phyloP scores from a whole-genome alignment of 2,797 vertebrate genomes.

The Sebastes ruberrimus region DNA sequence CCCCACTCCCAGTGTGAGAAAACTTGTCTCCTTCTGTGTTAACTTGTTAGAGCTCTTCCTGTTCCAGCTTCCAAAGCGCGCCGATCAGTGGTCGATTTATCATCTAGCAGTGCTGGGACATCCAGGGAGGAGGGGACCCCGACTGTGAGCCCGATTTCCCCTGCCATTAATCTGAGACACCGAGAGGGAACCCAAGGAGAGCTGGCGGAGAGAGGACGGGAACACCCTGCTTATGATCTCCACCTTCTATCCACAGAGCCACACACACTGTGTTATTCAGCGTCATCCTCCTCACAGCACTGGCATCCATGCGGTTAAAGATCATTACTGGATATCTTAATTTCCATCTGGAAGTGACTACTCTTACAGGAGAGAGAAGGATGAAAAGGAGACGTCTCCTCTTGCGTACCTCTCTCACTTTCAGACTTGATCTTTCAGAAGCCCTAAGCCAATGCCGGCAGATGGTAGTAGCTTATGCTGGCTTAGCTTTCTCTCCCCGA shows the following conservation, averaged over 20 bases:
- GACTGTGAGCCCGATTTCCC: conserved; percentile 37
- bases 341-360: conserved; percentile 59
- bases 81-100: conserved; percentile 41
- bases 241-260: conserved; percentile 3
- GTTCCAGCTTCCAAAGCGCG: conserved; percentile 15
- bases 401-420: conserved; percentile 60
- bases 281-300: conserved; percentile 21
- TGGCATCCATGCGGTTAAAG: conserved; percentile 50
- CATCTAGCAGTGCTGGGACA: conserved; percentile 7
- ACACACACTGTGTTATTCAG: conserved; percentile 7
- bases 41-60: conserved; percentile 2
- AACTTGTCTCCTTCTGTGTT: background rate
- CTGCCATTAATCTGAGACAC: conserved; percentile 32
- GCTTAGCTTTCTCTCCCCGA: conserved; percentile 75
- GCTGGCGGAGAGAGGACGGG: conserved; percentile 1
- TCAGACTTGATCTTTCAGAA: conserved; percentile 72
- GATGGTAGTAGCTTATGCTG: conserved; percentile 78
- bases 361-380: conserved; percentile 12
- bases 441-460: conserved; percentile 69
- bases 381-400: conserved; percentile 59
- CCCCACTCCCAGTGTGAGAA: background rate
- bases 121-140: conserved; percentile 14
- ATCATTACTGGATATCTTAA: conserved; percentile 56
- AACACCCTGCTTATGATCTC: conserved; percentile 28
- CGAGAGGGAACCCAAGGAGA: background rate